Percentiles rank a stretch among this genome's conserved stretches.
Evolutionary conservation across 2,797 vertebrate genomes (phyloP).

Genomic region (Acipenser transmontanus): DNA sequence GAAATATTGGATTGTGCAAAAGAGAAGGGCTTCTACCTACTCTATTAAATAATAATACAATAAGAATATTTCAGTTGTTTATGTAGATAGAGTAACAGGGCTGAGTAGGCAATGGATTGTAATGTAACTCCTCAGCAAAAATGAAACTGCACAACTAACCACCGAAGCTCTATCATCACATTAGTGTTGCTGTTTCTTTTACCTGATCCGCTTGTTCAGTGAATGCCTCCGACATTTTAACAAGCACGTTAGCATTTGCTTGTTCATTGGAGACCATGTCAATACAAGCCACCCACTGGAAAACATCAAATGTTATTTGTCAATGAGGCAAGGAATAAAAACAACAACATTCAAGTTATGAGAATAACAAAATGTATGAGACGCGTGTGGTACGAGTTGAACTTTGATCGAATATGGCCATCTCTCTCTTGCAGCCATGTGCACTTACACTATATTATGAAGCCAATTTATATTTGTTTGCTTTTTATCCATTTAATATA

Average conservation of each 20-base stretch:
- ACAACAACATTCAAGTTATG: neutral
- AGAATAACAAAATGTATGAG: neutral
- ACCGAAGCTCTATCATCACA: neutral
- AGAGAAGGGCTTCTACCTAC: too few species aligned
- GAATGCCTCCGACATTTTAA: conserved; percentile 68
- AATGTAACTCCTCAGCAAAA: neutral
- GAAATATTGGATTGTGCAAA: too few species aligned
- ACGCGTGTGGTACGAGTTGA: too few species aligned
- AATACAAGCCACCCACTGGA: conserved; percentile 73
- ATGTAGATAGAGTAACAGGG: too few species aligned
- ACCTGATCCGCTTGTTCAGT: conserved; percentile 87
- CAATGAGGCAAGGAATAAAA: neutral
- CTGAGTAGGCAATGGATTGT: neutral
- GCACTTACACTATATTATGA: too few species aligned
- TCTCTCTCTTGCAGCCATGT: too few species aligned
- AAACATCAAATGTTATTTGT: neutral
- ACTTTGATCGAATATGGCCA: too few species aligned
- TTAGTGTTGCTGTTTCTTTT: conserved; percentile 16
- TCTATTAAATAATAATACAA: too few species aligned
- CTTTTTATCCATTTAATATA: too few species aligned
- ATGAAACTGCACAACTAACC: neutral
- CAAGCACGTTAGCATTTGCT: conserved; percentile 60
- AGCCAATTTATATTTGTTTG: too few species aligned
- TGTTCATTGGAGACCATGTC: conserved; percentile 65
- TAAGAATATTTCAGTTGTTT: too few species aligned